Percentiles rank a stretch among this genome's conserved stretches.
Evolutionary conservation across 2,888 invertebrate genomes (phyloP).

Genomic region (Ormyrus thymus): DNA sequence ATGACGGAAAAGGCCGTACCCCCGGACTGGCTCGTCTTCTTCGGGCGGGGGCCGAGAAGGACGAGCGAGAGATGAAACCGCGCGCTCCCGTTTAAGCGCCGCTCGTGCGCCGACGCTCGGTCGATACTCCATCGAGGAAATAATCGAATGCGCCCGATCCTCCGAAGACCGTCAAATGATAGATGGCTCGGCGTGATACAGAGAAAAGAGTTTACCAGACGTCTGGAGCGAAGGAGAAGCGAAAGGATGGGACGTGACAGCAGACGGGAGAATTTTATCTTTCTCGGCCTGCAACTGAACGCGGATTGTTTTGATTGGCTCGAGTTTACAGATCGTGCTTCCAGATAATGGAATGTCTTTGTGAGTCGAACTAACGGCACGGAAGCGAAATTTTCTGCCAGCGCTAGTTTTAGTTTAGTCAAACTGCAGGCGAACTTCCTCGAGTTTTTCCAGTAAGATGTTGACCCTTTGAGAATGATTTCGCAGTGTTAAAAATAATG

Average conservation of each 20-base stretch:
- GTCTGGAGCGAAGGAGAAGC: not conserved
- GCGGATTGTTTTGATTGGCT: not conserved
- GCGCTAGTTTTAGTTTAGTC: too few relatives aligned
- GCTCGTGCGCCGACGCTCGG: not conserved
- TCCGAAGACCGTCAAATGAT: not conserved
- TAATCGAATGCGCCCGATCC: conserved; percentile 21
- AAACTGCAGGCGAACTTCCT: too few relatives aligned
- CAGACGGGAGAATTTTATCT: not conserved
- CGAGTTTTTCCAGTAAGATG: too few relatives aligned
- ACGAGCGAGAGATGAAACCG: conserved; percentile 7
- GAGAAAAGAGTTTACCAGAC: not conserved
- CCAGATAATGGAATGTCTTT: not conserved
- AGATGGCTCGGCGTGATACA: not conserved
- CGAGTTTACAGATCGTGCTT: not conserved
- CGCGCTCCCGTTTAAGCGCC: not conserved
- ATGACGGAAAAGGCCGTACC: conserved; percentile 1
- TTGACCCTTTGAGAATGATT: too few relatives aligned
- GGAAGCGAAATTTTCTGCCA: too few relatives aligned
- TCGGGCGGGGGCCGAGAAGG: not conserved
- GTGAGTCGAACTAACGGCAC: too few relatives aligned
- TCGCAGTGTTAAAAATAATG: too few relatives aligned
- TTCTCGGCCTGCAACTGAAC: not conserved
- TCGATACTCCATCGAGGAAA: conserved; percentile 42
- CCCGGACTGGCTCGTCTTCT: not conserved
- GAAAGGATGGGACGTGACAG: not conserved